Conservation (phyloP, 2,797 vertebrate species). For the Ctenosaura bakeri region DNA sequence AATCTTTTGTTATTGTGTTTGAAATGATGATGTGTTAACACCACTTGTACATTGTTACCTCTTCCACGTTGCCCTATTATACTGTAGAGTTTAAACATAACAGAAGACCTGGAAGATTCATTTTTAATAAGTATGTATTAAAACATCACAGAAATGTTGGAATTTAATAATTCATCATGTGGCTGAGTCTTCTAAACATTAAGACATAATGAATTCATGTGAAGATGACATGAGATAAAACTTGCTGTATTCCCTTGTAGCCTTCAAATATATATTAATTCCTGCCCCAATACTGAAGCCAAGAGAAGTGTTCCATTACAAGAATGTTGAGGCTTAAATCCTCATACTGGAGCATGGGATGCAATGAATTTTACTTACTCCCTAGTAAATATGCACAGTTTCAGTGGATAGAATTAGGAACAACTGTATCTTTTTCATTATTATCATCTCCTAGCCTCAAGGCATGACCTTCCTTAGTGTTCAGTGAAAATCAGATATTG, state of each 20-base stretch:
- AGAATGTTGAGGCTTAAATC: not conserved
- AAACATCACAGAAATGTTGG: constrained; percentile 14
- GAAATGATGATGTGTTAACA: constrained; percentile 25
- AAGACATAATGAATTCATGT: constrained; percentile 9
- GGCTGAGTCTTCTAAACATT: constrained; percentile 18
- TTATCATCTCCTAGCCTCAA: not conserved
- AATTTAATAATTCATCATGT: constrained; percentile 19
- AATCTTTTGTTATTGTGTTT: constrained; percentile 2
- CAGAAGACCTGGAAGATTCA: not conserved
- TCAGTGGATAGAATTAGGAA: not conserved
- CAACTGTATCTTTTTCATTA: not conserved
- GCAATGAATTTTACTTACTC: not conserved
- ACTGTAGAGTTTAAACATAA: constrained; percentile 10
- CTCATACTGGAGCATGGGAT: not conserved
- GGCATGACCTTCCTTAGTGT: not conserved
- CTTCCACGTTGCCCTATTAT: not conserved
- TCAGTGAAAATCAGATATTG: not conserved
- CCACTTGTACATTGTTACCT: not conserved
- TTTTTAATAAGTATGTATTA: not conserved
- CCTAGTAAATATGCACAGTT: not conserved
- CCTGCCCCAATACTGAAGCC: not conserved
- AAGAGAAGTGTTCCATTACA: not conserved
- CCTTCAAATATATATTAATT: not conserved
- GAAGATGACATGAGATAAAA: not conserved
- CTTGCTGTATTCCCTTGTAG: not conserved